Evolutionary conservation across 1,140 invertebrate species (phyloP), one percentile per base, ranked within the genome.

Genomic region (Zaprionus inermis): DNA sequence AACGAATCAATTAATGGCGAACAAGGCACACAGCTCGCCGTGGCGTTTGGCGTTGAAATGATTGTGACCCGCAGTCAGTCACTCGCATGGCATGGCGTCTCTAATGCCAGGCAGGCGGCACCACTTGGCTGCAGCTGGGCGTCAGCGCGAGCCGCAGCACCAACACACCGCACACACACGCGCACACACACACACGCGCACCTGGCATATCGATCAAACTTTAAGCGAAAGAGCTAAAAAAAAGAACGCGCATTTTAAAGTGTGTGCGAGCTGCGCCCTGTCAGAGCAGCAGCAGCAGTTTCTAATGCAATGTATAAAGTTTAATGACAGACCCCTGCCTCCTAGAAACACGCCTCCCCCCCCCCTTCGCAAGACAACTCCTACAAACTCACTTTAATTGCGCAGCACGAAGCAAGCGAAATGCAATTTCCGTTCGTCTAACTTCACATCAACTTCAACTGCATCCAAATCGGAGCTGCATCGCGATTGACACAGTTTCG

Each of bases 161-260:
- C 24, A 28, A 5, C 24, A 28, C 24, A 28, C 14, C 38, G n/a
- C 44, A 49, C 44, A 32, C 24, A 44, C 20, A 34, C 49, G 24
- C 28, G 38, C 24, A 24, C 38, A 6, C 38, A 44, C 5, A 30
- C 32, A 54, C n/a, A 34, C 49, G 32, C 38, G 49, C 24, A 24
- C 24, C 64, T 72, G 69, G 69, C 78, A 73, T 91, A 91, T 91
- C 90, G 90, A 91, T 91, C 90, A 91, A 91, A 91, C 90, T 91
- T 91, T 83, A 91, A 91, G 88, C 78, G 83, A 72, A 51, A 84
- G 84, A 77, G 83, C 74, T 74, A 68, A 90, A 72, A 59, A 76
- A 32, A 32, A 32, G 7, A 6, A 5, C 2, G 30, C 30, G 30
- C n/a, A 78, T 67, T 89, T 89, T 89, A 89, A 89, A 89, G 71